phyloP scores from a whole-genome alignment of 2,113 vertebrate species.

The human region GRCh38 chrY:7275001-7275500 shows the following conservation, averaged over 20 bases:
- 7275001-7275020: fast-evolving
- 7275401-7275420: neutral
- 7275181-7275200: neutral
- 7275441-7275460: neutral
- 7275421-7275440: fast-evolving
- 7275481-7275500: fast-evolving
- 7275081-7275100: neutral
- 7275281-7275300: neutral
- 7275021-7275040: fast-evolving
- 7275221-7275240: fast-evolving
- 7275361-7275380: neutral
- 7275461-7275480: fast-evolving
- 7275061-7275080: neutral
- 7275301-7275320: fast-evolving
- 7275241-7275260: fast-evolving
- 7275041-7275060: fast-evolving
- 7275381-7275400: neutral
- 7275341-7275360: fast-evolving
- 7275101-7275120: neutral
- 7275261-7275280: neutral
- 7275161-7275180: too few relatives aligned
- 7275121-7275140: neutral
- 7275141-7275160: neutral
- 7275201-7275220: fast-evolving
- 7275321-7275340: fast-evolving